phyloP scores from a whole-genome alignment of 2,888 invertebrate genomes.

The Nemoura dubitans region DNA sequence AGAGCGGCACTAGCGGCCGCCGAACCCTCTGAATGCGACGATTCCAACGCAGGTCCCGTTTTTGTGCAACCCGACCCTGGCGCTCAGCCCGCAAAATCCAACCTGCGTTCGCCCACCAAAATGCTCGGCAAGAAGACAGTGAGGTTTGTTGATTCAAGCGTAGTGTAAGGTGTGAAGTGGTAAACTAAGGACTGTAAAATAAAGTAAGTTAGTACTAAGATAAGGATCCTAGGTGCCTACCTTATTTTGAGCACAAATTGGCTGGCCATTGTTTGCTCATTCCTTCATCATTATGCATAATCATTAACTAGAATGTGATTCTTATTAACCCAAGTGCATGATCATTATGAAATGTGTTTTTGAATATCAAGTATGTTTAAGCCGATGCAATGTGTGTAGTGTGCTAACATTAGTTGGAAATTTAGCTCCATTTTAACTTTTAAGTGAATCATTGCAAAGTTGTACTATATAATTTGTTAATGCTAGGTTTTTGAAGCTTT shows the following conservation, averaged over 20 bases:
- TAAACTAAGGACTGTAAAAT: too few relatives aligned
- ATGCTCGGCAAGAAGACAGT: not conserved
- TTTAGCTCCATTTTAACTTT: not conserved
- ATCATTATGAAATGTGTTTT: too few relatives aligned
- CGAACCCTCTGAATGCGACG: conserved; percentile 48
- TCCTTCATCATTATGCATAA: too few relatives aligned
- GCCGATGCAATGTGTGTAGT: too few relatives aligned
- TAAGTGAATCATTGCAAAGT: not conserved
- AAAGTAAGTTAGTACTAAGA: too few relatives aligned
- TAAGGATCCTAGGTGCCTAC: too few relatives aligned
- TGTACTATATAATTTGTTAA: not conserved
- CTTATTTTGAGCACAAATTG: too few relatives aligned
- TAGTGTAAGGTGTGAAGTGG: not conserved
- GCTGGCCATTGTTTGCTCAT: too few relatives aligned
- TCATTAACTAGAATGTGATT: too few relatives aligned
- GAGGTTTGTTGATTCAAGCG: not conserved
- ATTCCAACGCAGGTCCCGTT: conserved; percentile 38
- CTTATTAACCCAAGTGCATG: too few relatives aligned
- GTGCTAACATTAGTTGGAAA: too few relatives aligned
- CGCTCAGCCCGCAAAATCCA: conserved; percentile 53
- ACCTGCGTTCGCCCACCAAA: conserved; percentile 50
- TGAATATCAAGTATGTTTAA: too few relatives aligned
- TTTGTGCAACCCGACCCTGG: conserved; percentile 16
- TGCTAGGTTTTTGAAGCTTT: not conserved
- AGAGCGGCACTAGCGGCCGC: conserved; percentile 50